Conservation (phyloP, 2,888 invertebrate species). For the Spilosoma lubricipeda region DNA sequence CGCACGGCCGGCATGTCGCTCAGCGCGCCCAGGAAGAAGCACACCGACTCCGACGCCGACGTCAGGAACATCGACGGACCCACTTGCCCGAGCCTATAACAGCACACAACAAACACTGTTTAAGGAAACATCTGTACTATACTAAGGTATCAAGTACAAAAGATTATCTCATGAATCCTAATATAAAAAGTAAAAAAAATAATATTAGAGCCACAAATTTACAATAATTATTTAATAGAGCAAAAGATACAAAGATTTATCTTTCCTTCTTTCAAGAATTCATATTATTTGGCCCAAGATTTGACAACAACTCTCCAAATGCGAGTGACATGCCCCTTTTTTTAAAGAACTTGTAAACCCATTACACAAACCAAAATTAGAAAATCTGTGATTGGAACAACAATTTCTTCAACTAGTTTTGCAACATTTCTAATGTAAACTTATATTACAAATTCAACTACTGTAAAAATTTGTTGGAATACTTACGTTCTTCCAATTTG, state of each 20-base stretch:
- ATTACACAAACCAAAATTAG: not conserved
- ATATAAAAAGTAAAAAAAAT: no score
- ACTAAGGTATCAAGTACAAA: no score
- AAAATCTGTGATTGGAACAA: not conserved
- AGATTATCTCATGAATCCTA: no score
- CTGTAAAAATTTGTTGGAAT: not conserved
- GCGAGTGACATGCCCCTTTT: not conserved
- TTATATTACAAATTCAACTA: not conserved
- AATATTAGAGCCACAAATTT: not conserved
- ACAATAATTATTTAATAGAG: not conserved
- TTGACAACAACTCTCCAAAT: not conserved
- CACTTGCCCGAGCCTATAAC: conserved; percentile 91
- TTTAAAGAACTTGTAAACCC: not conserved
- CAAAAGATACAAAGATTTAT: not conserved
- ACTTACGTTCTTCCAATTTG: conserved; percentile 93
- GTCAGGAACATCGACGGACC: conserved; percentile 99
- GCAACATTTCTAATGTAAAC: not conserved
- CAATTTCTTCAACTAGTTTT: not conserved
- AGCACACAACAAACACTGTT: no score
- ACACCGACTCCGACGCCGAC: conserved; percentile 96
- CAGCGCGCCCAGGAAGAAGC: conserved; percentile 98
- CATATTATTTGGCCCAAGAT: not conserved
- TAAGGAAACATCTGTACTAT: no score
- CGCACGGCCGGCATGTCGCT: conserved; percentile 99
- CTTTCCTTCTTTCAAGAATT: not conserved